phyloP scores from a whole-genome alignment of 2,888 invertebrate genomes.

The Ferdinandea cuprea region DNA sequence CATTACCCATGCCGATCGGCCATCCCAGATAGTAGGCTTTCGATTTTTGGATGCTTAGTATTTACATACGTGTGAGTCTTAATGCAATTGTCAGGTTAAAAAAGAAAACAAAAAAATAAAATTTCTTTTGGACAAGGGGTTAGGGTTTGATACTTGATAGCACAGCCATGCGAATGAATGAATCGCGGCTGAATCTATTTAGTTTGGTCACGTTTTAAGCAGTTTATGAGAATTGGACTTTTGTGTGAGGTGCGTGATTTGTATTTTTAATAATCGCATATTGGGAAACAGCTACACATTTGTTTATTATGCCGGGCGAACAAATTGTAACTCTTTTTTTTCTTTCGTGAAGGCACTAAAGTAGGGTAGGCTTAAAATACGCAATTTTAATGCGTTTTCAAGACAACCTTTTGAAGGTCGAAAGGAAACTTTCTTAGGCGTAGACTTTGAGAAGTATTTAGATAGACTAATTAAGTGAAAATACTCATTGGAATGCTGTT shows the following conservation, averaged over 20 bases:
- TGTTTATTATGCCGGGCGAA: conserved; percentile 30
- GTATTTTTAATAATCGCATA: conserved; percentile 6
- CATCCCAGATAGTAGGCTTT: conserved; percentile 33
- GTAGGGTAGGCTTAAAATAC: neutral
- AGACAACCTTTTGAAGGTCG: conserved; percentile 55
- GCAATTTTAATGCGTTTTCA: neutral
- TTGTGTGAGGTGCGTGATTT: conserved; percentile 48
- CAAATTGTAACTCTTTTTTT: conserved; percentile 17
- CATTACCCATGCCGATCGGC: conserved; percentile 10
- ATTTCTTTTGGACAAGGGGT: conserved; percentile 50
- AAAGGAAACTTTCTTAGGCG: conserved; percentile 16
- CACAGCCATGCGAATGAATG: conserved; percentile 25
- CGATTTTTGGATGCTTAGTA: conserved; percentile 23
- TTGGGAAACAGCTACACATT: conserved; percentile 28
- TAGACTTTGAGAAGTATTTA: neutral
- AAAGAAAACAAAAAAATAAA: conserved; percentile 10
- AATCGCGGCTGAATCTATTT: conserved; percentile 21
- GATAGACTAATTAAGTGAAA: neutral
- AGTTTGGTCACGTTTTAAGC: conserved; percentile 49
- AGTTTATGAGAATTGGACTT: conserved; percentile 54
- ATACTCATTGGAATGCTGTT: neutral
- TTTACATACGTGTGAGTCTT: conserved; percentile 8
- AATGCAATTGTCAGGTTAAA: conserved; percentile 20
- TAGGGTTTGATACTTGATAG: conserved; percentile 25
- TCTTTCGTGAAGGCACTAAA: conserved; percentile 8